A percentile compares a stretch with the other conserved stretches of the same genome.
Evolutionary conservation across 2,888 invertebrate genomes (phyloP).

Genomic region (Osedax fenrisi): DNA sequence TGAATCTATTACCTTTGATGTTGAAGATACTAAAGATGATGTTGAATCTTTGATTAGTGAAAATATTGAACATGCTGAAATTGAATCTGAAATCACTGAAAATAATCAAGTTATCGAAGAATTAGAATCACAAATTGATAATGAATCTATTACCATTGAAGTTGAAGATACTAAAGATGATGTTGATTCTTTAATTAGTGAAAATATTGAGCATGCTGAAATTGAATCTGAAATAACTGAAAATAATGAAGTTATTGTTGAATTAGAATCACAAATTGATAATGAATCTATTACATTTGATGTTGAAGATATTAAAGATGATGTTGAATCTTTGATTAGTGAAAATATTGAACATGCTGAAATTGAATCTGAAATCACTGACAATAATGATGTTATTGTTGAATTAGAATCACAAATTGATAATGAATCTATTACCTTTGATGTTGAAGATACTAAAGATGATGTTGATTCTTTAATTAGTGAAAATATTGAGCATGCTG

Average conservation of each 20-base stretch:
- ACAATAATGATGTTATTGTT: neutral
- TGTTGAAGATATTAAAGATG: neutral
- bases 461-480: neutral
- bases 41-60: neutral
- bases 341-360: neutral
- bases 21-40: neutral
- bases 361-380: neutral
- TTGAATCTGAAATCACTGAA: neutral
- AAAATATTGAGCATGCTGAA: neutral
- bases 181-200: neutral
- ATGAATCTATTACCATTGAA: neutral
- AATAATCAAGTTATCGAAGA: neutral
- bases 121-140: neutral
- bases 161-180: neutral
- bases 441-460: neutral
- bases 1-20: neutral
- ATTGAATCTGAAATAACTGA: neutral
- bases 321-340: neutral
- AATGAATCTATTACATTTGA: neutral
- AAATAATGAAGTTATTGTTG: neutral
- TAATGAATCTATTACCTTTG: neutral
- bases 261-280: neutral
- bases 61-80: neutral
- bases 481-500: neutral
- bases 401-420: neutral